phyloP scores from a whole-genome alignment of 2,888 invertebrate genomes.

The Lingula anatina region DNA sequence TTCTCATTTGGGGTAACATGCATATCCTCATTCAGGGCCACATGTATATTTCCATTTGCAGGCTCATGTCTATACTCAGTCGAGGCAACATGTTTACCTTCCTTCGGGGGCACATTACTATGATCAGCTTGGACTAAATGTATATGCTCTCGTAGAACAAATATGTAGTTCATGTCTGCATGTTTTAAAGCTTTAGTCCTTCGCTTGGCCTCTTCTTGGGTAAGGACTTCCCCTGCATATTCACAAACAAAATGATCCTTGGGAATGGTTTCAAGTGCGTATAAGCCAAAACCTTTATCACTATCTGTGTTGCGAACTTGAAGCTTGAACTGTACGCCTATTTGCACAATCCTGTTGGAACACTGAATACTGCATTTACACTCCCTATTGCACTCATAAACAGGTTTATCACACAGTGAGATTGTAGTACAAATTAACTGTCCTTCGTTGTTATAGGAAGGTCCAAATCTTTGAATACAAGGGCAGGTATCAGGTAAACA shows the following conservation, averaged over 20 bases:
- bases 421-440: slow-evolving; percentile 11
- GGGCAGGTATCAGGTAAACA: slow-evolving; percentile 50
- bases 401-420: slow-evolving; percentile 23
- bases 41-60: too few species aligned
- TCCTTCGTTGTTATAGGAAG: slow-evolving; percentile 18
- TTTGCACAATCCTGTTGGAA: too few species aligned
- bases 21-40: too few species aligned
- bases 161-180: slow-evolving; percentile 71
- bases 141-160: slow-evolving; percentile 77
- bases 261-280: slow-evolving; percentile 58
- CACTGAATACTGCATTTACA: slow-evolving; percentile 60
- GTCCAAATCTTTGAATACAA: slow-evolving; percentile 36
- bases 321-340: too few species aligned
- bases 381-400: slow-evolving; percentile 42
- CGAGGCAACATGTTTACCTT: too few species aligned
- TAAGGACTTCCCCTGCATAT: slow-evolving; percentile 84
- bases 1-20: too few species aligned
- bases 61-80: too few species aligned
- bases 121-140: too few species aligned
- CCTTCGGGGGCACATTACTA: too few species aligned
- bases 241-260: slow-evolving; percentile 77
- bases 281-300: slow-evolving; percentile 67
- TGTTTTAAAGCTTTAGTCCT: slow-evolving; percentile 56
- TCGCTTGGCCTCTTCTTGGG: slow-evolving; percentile 62
- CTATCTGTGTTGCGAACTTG: too few species aligned